Percentiles rank a stretch among this genome's conserved stretches.
These are phyloP conservation scores for Sarcophaga variegata DNA, from an alignment of 2,888 invertebrate species.

Conservation along the genomic window DNA sequence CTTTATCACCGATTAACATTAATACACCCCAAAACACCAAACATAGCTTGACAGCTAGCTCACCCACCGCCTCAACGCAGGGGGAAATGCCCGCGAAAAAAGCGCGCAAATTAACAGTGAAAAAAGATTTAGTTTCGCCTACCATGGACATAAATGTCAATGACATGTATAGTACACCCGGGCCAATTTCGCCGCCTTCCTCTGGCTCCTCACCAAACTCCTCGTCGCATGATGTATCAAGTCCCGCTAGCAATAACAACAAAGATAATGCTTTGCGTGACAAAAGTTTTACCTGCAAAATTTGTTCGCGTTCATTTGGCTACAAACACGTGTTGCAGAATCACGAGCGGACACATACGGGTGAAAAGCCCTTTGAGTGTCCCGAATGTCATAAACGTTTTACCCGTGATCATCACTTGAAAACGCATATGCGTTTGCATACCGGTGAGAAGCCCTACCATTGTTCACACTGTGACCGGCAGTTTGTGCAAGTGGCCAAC, in stretches of 20 bases:
- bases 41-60: constrained; percentile 65
- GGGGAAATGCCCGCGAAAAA: constrained; percentile 77
- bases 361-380: constrained; percentile 96
- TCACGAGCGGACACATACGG: constrained; percentile 96
- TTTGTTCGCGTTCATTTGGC: constrained; percentile 94
- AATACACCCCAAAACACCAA: constrained; percentile 48
- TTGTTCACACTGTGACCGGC: constrained; percentile 94
- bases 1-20: constrained; percentile 58
- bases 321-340: constrained; percentile 97
- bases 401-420: constrained; percentile 95
- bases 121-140: constrained; percentile 79
- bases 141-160: constrained; percentile 75
- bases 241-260: constrained; percentile 39
- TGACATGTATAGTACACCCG: constrained; percentile 77
- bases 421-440: constrained; percentile 95
- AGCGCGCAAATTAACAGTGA: constrained; percentile 77
- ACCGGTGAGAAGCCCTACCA: constrained; percentile 97
- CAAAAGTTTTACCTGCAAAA: constrained; percentile 93
- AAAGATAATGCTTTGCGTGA: constrained; percentile 85
- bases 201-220: constrained; percentile 84
- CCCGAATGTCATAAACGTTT: constrained; percentile 95
- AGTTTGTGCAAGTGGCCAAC: constrained; percentile 97
- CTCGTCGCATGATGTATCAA: constrained; percentile 62
- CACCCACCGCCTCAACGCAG: constrained; percentile 74
- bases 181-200: constrained; percentile 83